Percentiles rank a stretch among this genome's conserved stretches.
Evolutionary conservation across 2,888 invertebrate species (phyloP).

Genomic region (Strigamia crassipes): DNA sequence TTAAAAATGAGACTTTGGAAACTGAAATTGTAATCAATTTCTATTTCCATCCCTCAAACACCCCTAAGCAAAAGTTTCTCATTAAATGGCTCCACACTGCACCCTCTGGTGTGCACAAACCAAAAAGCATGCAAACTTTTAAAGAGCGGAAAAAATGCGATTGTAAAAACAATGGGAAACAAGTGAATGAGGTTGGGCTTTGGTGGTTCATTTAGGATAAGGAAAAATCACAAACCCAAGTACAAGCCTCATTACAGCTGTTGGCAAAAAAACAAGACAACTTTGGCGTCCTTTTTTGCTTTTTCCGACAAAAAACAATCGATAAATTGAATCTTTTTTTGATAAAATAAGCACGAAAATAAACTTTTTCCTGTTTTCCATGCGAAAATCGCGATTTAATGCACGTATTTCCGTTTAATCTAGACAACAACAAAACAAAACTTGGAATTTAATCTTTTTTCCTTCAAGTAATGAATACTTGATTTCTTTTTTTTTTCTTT

Average conservation of each 20-base stretch:
- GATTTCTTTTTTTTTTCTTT: not conserved
- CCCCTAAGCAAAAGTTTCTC: slow-evolving; percentile 14
- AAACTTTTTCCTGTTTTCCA: not conserved
- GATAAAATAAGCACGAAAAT: not conserved
- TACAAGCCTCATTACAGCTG: not conserved
- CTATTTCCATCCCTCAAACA: slow-evolving; percentile 31
- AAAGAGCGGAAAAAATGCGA: not conserved
- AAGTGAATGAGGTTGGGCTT: not conserved
- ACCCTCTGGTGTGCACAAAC: slow-evolving; percentile 18
- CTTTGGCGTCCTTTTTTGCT: not conserved
- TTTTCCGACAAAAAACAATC: not conserved
- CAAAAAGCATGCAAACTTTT: not conserved
- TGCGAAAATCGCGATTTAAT: not conserved
- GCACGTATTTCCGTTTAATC: not conserved
- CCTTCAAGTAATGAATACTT: not conserved
- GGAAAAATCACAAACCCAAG: not conserved
- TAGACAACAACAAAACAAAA: not conserved
- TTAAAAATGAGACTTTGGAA: not conserved
- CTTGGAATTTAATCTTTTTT: not conserved
- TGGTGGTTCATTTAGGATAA: not conserved
- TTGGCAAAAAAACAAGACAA: not conserved
- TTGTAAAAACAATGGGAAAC: not conserved
- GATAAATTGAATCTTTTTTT: not conserved
- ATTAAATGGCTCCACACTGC: slow-evolving; percentile 14
- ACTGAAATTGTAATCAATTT: slow-evolving; percentile 5